These are phyloP conservation scores for Rhyacophila brunnea DNA, from an alignment of 1,140 invertebrate species.

Conservation along the genomic window DNA sequence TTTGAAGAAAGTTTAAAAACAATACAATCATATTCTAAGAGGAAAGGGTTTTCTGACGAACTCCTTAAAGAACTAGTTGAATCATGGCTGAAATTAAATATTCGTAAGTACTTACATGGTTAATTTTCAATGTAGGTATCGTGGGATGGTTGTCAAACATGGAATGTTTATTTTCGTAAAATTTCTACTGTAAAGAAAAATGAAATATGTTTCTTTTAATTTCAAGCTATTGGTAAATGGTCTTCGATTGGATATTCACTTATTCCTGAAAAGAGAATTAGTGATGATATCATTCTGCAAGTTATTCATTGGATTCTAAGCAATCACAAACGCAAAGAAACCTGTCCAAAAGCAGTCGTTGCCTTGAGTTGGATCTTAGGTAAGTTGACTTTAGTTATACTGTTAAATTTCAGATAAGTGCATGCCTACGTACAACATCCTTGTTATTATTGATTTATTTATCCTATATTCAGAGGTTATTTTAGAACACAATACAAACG, in stretches of 20 bases:
- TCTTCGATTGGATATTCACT: conserved; percentile 44
- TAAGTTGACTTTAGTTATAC: conserved; percentile 33
- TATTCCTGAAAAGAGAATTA: conserved; percentile 43
- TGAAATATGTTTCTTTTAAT: neutral
- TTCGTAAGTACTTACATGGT: conserved; percentile 11
- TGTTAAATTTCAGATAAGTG: too few species aligned
- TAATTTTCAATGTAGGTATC: too few species aligned
- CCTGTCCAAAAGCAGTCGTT: conserved; percentile 41
- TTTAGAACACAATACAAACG: too few species aligned
- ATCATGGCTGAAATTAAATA: conserved; percentile 20
- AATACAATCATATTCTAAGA: conserved; percentile 6
- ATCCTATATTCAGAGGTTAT: too few species aligned
- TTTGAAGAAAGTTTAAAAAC: conserved; percentile 13
- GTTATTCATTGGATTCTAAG: conserved; percentile 46
- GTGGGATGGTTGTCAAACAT: too few species aligned
- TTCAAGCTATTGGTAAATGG: conserved; percentile 49
- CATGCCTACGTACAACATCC: too few species aligned
- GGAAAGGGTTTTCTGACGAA: conserved; percentile 15
- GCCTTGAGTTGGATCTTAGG: conserved; percentile 51
- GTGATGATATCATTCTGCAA: conserved; percentile 43
- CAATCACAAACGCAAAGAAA: conserved; percentile 40
- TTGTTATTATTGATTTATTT: too few species aligned
- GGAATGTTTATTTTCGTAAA: too few species aligned
- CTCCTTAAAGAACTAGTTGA: conserved; percentile 6
- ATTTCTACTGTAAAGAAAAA: too few species aligned